Percentiles rank a stretch among this genome's conserved stretches.
Evolutionary conservation across 2,888 invertebrate genomes (phyloP).

Genomic region (Parnassius apollo): DNA sequence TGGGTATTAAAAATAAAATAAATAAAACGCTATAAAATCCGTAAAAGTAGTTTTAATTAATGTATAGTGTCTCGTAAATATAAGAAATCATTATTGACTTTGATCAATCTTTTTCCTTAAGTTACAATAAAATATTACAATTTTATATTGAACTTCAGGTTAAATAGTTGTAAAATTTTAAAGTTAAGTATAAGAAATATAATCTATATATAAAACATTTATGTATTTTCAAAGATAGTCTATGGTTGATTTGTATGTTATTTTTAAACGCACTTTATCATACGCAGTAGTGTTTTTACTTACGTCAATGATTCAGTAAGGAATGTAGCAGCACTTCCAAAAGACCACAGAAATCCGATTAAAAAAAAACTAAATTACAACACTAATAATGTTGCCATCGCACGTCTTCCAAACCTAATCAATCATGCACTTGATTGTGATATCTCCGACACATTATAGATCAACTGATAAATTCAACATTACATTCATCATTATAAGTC

Average conservation of each 20-base stretch:
- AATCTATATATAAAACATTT: too few species aligned
- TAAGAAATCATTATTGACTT: too few species aligned
- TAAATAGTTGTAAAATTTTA: too few species aligned
- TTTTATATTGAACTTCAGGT: too few species aligned
- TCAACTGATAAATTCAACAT: constrained; percentile 19
- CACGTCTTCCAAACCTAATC: constrained; percentile 31
- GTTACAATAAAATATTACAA: too few species aligned
- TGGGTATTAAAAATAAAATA: too few species aligned
- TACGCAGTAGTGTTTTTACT: background rate
- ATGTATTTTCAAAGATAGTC: too few species aligned
- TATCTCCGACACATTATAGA: constrained; percentile 38
- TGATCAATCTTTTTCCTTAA: too few species aligned
- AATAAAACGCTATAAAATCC: too few species aligned
- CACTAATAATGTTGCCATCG: constrained; percentile 29
- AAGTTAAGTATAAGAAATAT: too few species aligned
- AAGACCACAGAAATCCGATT: constrained; percentile 17
- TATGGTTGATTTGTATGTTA: constrained; percentile 14
- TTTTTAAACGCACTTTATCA: background rate
- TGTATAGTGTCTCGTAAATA: too few species aligned
- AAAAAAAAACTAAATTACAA: constrained; percentile 22
- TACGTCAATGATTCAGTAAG: background rate
- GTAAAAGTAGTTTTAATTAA: too few species aligned
- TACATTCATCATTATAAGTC: constrained; percentile 5
- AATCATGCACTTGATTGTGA: constrained; percentile 39
- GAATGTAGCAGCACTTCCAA: constrained; percentile 9